These are phyloP conservation scores for Ginglymostoma cirratum DNA, from an alignment of 2,113 vertebrate genomes.

Conservation along the genomic window DNA sequence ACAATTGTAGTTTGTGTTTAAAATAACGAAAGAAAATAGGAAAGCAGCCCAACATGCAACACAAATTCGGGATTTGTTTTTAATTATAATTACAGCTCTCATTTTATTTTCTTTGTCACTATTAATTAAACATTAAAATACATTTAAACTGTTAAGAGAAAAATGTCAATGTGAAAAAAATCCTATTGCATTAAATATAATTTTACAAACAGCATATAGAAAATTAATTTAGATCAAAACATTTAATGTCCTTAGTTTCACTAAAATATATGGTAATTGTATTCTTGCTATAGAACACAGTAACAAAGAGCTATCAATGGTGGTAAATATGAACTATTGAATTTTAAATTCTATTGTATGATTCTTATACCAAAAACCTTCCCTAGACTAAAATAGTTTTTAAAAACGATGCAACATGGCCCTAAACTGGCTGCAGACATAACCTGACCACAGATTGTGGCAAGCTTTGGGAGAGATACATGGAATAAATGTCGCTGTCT, in stretches of 20 bases:
- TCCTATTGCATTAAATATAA: neutral
- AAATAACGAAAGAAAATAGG: neutral
- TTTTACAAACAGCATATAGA: neutral
- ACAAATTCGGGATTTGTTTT: neutral
- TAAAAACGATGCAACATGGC: too few species aligned
- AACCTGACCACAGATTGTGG: too few species aligned
- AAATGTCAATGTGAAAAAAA: neutral
- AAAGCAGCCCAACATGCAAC: too few species aligned
- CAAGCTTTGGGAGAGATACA: too few species aligned
- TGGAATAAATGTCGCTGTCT: too few species aligned
- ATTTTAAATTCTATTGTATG: too few species aligned
- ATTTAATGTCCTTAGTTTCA: neutral
- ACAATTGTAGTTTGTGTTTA: neutral
- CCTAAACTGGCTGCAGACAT: too few species aligned
- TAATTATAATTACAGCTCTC: neutral
- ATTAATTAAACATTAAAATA: neutral
- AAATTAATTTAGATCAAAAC: neutral
- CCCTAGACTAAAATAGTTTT: too few species aligned
- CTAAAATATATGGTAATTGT: neutral
- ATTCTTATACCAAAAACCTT: too few species aligned
- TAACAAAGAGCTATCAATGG: too few species aligned
- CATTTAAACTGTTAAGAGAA: neutral
- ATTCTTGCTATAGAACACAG: neutral
- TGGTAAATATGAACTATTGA: too few species aligned
- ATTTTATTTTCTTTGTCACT: neutral